phyloP scores from a whole-genome alignment of 2,888 invertebrate species.

The Cloeon dipterum region DNA sequence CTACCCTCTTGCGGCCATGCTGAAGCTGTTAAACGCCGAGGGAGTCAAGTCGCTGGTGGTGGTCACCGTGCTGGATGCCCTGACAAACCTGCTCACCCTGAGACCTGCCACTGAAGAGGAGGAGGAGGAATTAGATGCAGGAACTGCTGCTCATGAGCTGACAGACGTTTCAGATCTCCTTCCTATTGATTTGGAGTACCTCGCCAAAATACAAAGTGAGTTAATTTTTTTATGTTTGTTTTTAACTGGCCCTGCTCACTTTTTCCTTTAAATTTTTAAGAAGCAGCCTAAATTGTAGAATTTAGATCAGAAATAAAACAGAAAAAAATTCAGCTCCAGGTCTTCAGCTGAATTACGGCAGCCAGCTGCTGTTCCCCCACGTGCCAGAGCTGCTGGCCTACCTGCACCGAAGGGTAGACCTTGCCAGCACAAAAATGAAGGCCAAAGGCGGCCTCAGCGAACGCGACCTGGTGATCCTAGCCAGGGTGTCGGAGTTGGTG shows the following conservation, averaged over 20 bases:
- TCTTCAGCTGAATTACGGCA: slow-evolving; percentile 39
- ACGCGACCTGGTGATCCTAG: slow-evolving; percentile 47
- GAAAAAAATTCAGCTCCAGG: too few species aligned
- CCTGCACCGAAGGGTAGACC: slow-evolving; percentile 30
- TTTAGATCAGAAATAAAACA: too few species aligned
- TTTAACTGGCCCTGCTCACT: too few species aligned
- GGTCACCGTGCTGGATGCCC: slow-evolving; percentile 43
- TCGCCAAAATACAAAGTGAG: slow-evolving; percentile 7
- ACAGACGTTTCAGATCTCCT: slow-evolving; percentile 18
- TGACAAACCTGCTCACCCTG: slow-evolving; percentile 46
- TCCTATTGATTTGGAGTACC: slow-evolving; percentile 13
- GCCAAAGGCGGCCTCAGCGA: slow-evolving; percentile 28
- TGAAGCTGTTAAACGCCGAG: slow-evolving; percentile 33
- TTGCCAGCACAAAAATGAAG: slow-evolving; percentile 29
- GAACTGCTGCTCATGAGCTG: neutral
- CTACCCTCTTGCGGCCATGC: slow-evolving; percentile 39
- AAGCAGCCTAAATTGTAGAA: too few species aligned
- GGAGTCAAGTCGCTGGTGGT: slow-evolving; percentile 46
- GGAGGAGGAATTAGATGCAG: slow-evolving; percentile 12
- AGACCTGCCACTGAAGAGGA: slow-evolving; percentile 31
- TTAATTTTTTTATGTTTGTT: too few species aligned
- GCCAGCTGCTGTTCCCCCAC: slow-evolving; percentile 47
- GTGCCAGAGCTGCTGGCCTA: slow-evolving; percentile 43
- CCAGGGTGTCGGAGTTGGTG: slow-evolving; percentile 51
- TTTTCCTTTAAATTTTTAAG: too few species aligned